A percentile compares a stretch with the other conserved stretches of the same genome.
Evolutionary conservation across 64 coral and sea anemone genomes (phyloP).

Genomic region (Cladopsammia gracilis): DNA sequence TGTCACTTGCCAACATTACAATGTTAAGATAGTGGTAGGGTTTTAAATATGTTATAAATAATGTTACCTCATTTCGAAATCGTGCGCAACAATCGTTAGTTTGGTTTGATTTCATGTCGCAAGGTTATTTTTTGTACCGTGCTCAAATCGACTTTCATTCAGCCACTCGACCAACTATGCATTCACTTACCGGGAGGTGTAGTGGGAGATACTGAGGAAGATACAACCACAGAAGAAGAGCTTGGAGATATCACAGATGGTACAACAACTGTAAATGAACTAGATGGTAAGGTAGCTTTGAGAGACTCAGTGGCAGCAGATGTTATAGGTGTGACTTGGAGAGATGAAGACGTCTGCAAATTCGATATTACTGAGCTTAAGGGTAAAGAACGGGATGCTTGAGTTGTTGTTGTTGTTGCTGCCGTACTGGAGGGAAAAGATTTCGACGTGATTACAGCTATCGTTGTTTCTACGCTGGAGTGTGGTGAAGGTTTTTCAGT

Average conservation of each 20-base stretch:
- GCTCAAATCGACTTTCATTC: too few species aligned
- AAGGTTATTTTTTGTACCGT: too few species aligned
- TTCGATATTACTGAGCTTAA: background rate
- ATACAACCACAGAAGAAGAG: background rate
- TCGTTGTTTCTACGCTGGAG: background rate
- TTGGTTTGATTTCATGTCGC: too few species aligned
- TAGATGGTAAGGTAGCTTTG: too few species aligned
- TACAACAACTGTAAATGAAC: background rate
- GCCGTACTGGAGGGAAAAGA: background rate
- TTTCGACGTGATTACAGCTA: background rate
- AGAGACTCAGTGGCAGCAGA: background rate
- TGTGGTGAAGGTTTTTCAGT: background rate
- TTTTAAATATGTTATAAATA: too few species aligned
- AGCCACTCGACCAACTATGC: too few species aligned
- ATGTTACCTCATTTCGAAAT: too few species aligned
- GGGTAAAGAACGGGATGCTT: background rate
- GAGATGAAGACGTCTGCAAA: background rate
- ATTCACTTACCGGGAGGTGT: background rate
- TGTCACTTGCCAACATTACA: too few species aligned
- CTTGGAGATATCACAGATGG: slow-evolving; percentile 17
- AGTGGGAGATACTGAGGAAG: background rate
- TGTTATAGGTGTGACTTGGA: background rate
- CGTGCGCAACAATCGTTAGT: too few species aligned
- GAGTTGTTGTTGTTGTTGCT: background rate
- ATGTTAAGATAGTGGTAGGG: too few species aligned